These are phyloP conservation scores for Yponomeuta evonymella DNA, from an alignment of 2,888 invertebrate genomes.

Conservation along the genomic window DNA sequence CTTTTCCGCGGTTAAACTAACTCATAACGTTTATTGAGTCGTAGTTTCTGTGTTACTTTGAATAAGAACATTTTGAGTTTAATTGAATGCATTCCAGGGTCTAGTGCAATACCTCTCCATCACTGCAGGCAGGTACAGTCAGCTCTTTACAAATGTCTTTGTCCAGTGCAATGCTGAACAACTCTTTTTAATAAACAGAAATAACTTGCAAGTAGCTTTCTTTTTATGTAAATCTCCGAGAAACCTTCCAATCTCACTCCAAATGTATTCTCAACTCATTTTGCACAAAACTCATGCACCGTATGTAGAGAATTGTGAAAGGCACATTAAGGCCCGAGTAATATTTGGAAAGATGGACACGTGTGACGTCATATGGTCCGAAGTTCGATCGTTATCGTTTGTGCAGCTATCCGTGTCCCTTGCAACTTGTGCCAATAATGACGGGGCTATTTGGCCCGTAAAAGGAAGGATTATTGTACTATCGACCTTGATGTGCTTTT, in stretches of 20 bases:
- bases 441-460: background rate
- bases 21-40: no score
- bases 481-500: background rate
- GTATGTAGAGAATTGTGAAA: background rate
- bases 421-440: background rate
- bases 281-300: background rate
- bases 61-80: no score
- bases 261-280: background rate
- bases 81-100: no score
- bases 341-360: slow-evolving; percentile 1
- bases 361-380: background rate
- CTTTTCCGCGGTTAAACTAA: no score
- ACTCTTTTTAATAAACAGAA: no score
- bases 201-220: no score
- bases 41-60: no score
- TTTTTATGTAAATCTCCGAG: no score
- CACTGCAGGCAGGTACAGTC: no score
- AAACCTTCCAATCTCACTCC: background rate
- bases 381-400: slow-evolving; percentile 1
- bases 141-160: no score
- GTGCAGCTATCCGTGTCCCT: background rate
- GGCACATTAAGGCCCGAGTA: background rate
- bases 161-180: no score
- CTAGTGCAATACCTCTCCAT: no score
- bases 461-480: background rate